A percentile compares a stretch with the other conserved stretches of the same genome.
These are phyloP conservation scores for Glossophaga mutica DNA, from an alignment of 2,797 vertebrate genomes.

Conservation along the genomic window DNA sequence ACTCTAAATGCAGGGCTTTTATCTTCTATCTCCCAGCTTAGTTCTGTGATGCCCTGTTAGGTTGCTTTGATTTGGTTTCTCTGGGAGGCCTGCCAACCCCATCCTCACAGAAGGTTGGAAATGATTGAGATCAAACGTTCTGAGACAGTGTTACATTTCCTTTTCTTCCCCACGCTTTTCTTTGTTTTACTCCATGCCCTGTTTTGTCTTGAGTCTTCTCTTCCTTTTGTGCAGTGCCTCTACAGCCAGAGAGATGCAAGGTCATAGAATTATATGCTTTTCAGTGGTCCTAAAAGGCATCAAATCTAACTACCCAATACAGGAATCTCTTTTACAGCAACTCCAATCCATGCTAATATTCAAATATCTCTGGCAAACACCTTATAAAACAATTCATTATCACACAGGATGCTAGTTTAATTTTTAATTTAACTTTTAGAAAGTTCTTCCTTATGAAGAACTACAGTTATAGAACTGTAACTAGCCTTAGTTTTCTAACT, in stretches of 20 bases:
- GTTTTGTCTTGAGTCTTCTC: slow-evolving; percentile 35
- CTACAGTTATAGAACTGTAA: neutral
- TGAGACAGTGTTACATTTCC: slow-evolving; percentile 54
- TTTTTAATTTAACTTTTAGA: neutral
- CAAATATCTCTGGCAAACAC: neutral
- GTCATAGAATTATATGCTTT: neutral
- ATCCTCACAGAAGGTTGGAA: slow-evolving; percentile 54
- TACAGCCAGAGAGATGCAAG: neutral
- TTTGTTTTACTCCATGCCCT: slow-evolving; percentile 34
- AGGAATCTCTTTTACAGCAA: neutral
- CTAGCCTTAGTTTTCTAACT: slow-evolving; percentile 1
- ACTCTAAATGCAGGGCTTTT: slow-evolving; percentile 38
- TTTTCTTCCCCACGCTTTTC: slow-evolving; percentile 28
- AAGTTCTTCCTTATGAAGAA: neutral
- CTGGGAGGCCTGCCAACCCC: slow-evolving; percentile 69
- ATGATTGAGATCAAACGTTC: slow-evolving; percentile 64
- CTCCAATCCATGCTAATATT: neutral
- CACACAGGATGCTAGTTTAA: neutral
- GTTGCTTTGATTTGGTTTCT: slow-evolving; percentile 61
- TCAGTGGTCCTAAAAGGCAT: neutral
- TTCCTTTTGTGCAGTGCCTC: neutral
- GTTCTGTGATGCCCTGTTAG: slow-evolving; percentile 30
- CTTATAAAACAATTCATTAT: neutral
- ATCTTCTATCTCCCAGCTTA: slow-evolving; percentile 36
- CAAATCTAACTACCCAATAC: neutral